Evolutionary conservation across 2,888 invertebrate species (phyloP), one percentile per base, ranked within the genome.

Genomic region (Tetragnatha montana): DNA sequence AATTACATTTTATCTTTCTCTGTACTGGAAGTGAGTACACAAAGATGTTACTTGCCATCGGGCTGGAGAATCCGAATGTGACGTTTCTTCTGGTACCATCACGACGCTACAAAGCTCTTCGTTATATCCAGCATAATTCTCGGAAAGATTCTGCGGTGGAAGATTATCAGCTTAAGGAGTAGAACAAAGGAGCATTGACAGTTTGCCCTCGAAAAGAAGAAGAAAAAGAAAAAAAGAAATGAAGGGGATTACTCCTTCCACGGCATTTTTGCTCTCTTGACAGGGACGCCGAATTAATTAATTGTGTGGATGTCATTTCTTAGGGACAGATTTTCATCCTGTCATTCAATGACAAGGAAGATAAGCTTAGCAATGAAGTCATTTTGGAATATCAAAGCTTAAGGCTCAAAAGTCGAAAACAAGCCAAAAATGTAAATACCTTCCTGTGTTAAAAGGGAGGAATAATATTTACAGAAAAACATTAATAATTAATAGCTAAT

Each of bases 81-180:
- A 10, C 6, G 60, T 60, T 60, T 10, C 60, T 10, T 70, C 49
- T 50, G 12, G 10, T 17, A 49, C 47, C 49, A 47, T 17, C 12
- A 19, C 68, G 47, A 69, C 49, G 21, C 14, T 6, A 50, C 14
- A 74, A 78, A 79, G 50, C 78, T 35, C 35, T 78, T 79, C 22
- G 75, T 85, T 84, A 85, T 71, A 70, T 51, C 78, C 78, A 22
- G 78, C 78, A 78, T 71, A 70, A 49, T 60, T 78, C 71, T 21
- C 81, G 22, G 19, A 50, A 81, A 49, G 50, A 78, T 78, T 81
- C 50, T 85, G 85, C 47, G 85, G 85, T 70, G 69, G 49, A 22
- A 78, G 85, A 85, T 85, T 85, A 85, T 69, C 78, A 78, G 85
- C 85, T 85, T 85, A 85, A n/a, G 78, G 47, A 69, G 19, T 51